These are phyloP conservation scores for Drosophila koepferae DNA, from an alignment of 2,888 invertebrate species.

Conservation along the genomic window DNA sequence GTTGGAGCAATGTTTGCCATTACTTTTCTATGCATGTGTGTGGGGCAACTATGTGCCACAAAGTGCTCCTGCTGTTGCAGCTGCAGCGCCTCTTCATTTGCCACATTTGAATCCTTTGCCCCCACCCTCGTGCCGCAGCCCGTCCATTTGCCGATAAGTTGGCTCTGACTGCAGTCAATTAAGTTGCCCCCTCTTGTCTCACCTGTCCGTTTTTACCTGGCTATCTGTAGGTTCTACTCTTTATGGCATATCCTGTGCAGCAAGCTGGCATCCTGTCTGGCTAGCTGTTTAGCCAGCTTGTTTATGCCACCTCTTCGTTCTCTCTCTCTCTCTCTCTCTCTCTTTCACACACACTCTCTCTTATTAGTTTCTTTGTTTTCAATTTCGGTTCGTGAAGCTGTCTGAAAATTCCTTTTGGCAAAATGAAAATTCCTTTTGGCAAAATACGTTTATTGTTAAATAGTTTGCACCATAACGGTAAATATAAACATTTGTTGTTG, in stretches of 20 bases:
- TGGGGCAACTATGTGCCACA: conserved; percentile 1
- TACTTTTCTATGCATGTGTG: not conserved
- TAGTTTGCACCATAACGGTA: conserved; percentile 45
- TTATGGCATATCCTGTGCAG: conserved; percentile 67
- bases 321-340: conserved; percentile 19
- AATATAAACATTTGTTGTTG: conserved; percentile 9
- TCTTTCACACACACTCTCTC: conserved; percentile 11
- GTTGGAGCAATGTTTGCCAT: not conserved
- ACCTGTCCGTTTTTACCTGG: conserved; percentile 34
- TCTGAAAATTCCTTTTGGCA: conserved; percentile 68
- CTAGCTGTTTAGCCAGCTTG: conserved; percentile 75
- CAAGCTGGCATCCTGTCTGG: conserved; percentile 47
- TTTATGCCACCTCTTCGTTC: conserved; percentile 70
- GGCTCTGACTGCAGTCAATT: conserved; percentile 56
- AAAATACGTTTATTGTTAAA: conserved; percentile 48
- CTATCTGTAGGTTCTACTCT: conserved; percentile 65
- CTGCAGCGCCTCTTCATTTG: conserved; percentile 17
- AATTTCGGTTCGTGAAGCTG: conserved; percentile 40
- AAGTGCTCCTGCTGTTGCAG: conserved; percentile 5
- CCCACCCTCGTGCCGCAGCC: not conserved
- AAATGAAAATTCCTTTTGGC: conserved; percentile 71
- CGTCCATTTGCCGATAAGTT: conserved; percentile 48
- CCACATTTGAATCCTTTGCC: conserved; percentile 39
- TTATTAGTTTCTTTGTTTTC: conserved; percentile 47
- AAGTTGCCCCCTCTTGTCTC: conserved; percentile 14